phyloP scores from a whole-genome alignment of 2,797 vertebrate species.

The Ctenopoma kingsleyae region DNA sequence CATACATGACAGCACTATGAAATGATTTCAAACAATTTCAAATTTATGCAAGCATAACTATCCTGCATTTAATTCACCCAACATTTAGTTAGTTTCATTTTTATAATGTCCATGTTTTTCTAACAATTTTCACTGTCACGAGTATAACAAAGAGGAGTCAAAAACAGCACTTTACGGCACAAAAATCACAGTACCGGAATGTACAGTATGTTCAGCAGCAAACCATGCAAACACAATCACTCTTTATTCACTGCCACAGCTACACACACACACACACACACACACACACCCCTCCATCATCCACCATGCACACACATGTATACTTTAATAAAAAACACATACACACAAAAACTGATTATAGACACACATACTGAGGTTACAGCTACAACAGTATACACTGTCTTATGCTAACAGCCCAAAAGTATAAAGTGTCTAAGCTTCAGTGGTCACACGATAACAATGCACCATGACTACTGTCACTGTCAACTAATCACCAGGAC shows the following conservation, averaged over 20 bases:
- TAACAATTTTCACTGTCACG: slow-evolving; percentile 75
- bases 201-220: slow-evolving; percentile 75
- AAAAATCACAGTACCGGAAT: slow-evolving; percentile 80
- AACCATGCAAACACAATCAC: slow-evolving; percentile 68
- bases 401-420: slow-evolving; percentile 71
- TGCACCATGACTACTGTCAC: slow-evolving; percentile 59
- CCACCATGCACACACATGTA: slow-evolving; percentile 23
- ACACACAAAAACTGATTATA: slow-evolving; percentile 37
- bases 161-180: slow-evolving; percentile 84
- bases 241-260: slow-evolving; percentile 27
- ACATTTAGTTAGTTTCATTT: slow-evolving; percentile 48
- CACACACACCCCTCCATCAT: background rate
- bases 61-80: slow-evolving; percentile 58
- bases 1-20: slow-evolving; percentile 59
- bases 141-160: slow-evolving; percentile 73
- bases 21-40: slow-evolving; percentile 61
- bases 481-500: slow-evolving; percentile 57
- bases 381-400: slow-evolving; percentile 68
- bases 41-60: slow-evolving; percentile 49
- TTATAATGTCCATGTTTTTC: slow-evolving; percentile 55
- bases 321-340: slow-evolving; percentile 35
- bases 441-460: slow-evolving; percentile 69
- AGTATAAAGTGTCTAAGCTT: slow-evolving; percentile 69
- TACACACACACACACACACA: background rate
- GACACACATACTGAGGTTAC: slow-evolving; percentile 65